These are phyloP conservation scores for Probosciger aterrimus DNA, from an alignment of 2,113 vertebrate genomes.

Conservation along the genomic window DNA sequence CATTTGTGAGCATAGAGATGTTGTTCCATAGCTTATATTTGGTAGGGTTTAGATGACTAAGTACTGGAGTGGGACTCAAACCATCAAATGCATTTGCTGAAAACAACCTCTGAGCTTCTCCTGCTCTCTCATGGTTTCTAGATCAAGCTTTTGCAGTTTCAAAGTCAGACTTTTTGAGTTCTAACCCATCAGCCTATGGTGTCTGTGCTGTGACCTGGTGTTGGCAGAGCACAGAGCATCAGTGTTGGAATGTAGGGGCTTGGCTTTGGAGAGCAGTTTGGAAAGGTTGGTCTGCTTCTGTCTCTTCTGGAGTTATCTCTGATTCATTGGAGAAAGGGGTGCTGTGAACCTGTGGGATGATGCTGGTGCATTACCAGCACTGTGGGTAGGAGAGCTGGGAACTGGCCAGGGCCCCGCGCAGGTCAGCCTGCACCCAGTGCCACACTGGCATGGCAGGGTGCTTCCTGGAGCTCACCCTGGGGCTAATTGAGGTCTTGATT, in stretches of 20 bases:
- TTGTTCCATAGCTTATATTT: background rate
- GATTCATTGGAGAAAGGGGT: background rate
- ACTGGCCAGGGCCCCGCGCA: background rate
- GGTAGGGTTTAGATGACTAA: background rate
- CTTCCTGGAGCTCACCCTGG: background rate
- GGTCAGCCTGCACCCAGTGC: background rate
- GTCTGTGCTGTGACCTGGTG: background rate
- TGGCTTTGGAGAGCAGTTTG: background rate
- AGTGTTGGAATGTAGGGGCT: background rate
- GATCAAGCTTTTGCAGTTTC: background rate
- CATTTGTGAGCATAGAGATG: background rate
- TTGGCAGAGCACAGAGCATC: background rate
- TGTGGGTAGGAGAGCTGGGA: background rate
- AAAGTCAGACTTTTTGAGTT: background rate
- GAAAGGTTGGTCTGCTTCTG: background rate
- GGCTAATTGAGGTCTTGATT: background rate
- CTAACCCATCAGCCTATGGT: fast-evolving
- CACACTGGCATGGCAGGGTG: fast-evolving
- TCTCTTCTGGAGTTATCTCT: background rate
- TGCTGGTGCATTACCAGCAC: background rate
- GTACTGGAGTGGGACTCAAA: background rate
- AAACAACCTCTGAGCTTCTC: background rate
- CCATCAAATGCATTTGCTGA: background rate
- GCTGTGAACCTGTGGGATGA: background rate
- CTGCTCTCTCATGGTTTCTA: background rate